phyloP scores from a whole-genome alignment of 2,888 invertebrate genomes.

The Sinelater perroti region DNA sequence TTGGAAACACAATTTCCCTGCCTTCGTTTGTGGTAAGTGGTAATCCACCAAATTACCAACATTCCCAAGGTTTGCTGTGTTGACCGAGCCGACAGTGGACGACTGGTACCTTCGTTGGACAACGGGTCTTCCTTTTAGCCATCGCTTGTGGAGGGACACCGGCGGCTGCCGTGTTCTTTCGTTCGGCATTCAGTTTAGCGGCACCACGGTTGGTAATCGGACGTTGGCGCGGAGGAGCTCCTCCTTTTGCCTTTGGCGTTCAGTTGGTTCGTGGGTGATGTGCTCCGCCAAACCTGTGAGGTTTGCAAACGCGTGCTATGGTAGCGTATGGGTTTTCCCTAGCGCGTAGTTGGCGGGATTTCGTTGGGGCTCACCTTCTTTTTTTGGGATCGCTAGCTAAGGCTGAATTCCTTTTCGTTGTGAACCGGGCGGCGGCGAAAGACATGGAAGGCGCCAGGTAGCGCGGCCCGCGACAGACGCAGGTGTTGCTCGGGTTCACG shows the following conservation, averaged over 20 bases:
- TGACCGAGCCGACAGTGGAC: slow-evolving; percentile 12
- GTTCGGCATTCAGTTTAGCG: slow-evolving; percentile 16
- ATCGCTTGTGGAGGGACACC: slow-evolving; percentile 18
- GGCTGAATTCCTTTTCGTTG: too few relatives aligned
- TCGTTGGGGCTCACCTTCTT: too few relatives aligned
- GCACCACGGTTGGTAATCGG: not conserved
- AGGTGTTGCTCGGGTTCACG: slow-evolving; percentile 41
- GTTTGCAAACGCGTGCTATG: too few relatives aligned
- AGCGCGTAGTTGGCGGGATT: too few relatives aligned
- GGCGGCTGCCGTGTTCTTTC: slow-evolving; percentile 17
- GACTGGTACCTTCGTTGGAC: slow-evolving; percentile 12
- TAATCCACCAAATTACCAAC: slow-evolving; percentile 30
- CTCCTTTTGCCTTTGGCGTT: too few relatives aligned
- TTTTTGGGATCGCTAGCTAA: too few relatives aligned
- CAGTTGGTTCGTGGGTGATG: too few relatives aligned
- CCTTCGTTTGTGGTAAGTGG: slow-evolving; percentile 15
- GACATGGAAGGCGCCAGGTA: slow-evolving; percentile 34
- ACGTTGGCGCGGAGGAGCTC: slow-evolving; percentile 1
- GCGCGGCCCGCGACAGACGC: slow-evolving; percentile 29
- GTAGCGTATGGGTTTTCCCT: too few relatives aligned
- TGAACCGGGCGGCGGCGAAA: too few relatives aligned
- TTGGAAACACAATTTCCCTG: slow-evolving; percentile 13
- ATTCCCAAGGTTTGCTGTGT: slow-evolving; percentile 23
- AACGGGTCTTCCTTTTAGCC: slow-evolving; percentile 18
- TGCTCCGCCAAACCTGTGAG: too few relatives aligned